Conservation (phyloP, 2,113 vertebrate genomes). For the Hypanus sabinus region DNA sequence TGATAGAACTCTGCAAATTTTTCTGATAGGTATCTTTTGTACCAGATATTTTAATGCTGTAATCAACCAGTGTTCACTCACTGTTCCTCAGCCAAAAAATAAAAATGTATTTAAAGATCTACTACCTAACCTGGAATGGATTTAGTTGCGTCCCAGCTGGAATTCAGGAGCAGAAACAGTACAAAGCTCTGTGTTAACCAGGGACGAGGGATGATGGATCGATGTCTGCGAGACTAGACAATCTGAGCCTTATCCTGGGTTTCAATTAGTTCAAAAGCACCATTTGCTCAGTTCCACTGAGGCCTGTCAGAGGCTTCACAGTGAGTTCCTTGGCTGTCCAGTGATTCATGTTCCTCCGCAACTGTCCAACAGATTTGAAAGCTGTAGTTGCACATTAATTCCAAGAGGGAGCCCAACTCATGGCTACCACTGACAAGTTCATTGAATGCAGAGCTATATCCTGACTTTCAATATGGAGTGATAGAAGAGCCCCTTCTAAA, state of each 20-base stretch:
- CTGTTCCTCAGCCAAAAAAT: neutral
- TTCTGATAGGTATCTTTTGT: neutral
- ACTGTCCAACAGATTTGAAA: slow-evolving; percentile 14
- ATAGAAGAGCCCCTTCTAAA: neutral
- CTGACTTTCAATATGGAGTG: neutral
- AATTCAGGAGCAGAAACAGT: neutral
- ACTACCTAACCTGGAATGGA: neutral
- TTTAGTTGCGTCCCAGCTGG: neutral
- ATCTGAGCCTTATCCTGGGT: neutral
- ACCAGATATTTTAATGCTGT: neutral
- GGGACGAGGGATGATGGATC: neutral
- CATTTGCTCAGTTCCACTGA: neutral
- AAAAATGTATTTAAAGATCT: neutral
- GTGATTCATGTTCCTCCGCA: slow-evolving; percentile 4
- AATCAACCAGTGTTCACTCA: neutral
- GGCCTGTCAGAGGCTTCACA: slow-evolving; percentile 17
- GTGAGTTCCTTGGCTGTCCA: neutral
- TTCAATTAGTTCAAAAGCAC: slow-evolving; percentile 30
- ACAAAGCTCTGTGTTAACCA: neutral
- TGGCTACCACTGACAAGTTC: neutral
- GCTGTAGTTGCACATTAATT: neutral
- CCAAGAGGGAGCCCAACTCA: neutral
- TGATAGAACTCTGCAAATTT: neutral
- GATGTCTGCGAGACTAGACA: neutral
- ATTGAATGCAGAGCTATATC: neutral